Conservation (phyloP, 2,888 invertebrate species). For the Bhutanitis thaidina region DNA sequence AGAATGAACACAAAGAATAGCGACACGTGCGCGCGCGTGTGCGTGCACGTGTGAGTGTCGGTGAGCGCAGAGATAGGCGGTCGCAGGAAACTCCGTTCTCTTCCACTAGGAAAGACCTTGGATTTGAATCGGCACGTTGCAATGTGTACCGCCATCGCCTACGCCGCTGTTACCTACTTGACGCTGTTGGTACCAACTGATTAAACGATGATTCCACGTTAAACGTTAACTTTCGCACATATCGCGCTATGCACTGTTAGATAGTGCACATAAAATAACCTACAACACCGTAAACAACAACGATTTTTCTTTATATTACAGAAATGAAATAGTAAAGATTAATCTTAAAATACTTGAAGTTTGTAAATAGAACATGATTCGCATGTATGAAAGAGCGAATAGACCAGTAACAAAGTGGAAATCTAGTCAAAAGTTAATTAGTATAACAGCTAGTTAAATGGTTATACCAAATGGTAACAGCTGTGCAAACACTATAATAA, state of each 20-base stretch:
- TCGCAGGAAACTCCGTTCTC: constrained; percentile 81
- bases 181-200: constrained; percentile 48
- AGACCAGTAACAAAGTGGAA: constrained; percentile 39
- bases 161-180: constrained; percentile 72
- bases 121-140: constrained; percentile 78
- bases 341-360: too few species aligned
- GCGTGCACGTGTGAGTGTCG: constrained; percentile 67
- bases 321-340: too few species aligned
- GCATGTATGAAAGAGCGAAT: not conserved
- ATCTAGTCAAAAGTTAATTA: constrained; percentile 53
- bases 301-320: too few species aligned
- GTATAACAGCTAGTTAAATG: constrained; percentile 61
- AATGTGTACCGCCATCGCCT: constrained; percentile 77
- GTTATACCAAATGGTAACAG: constrained; percentile 53
- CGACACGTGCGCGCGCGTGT: constrained; percentile 71
- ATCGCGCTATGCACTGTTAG: not conserved
- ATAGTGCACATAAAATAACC: not conserved
- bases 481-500: constrained; percentile 60
- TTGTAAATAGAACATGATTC: too few species aligned
- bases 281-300: not conserved
- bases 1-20: constrained; percentile 73
- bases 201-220: constrained; percentile 58
- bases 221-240: constrained; percentile 32
- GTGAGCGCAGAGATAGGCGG: constrained; percentile 77
- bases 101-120: constrained; percentile 81